phyloP scores from a whole-genome alignment of 2,113 vertebrate genomes.

The Nothocercus julius region DNA sequence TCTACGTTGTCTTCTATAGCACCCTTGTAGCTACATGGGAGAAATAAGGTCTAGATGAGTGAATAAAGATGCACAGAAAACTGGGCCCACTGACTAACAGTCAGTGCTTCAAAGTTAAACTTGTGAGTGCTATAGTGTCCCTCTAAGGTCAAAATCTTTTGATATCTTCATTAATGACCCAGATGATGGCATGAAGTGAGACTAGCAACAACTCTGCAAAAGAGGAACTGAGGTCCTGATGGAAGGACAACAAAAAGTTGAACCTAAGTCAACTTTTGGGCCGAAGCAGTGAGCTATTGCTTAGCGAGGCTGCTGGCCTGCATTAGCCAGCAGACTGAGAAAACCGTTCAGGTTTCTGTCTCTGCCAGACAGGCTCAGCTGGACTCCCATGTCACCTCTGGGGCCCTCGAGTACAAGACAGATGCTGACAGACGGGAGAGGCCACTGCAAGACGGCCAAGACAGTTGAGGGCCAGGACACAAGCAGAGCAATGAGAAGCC shows the following conservation, averaged over 20 bases:
- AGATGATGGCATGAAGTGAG: neutral
- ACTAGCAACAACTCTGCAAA: neutral
- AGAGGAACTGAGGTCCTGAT: neutral
- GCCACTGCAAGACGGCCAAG: fast-evolving
- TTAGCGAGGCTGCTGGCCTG: neutral
- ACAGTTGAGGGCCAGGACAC: fast-evolving
- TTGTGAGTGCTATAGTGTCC: neutral
- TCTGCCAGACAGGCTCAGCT: neutral
- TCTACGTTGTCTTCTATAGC: neutral
- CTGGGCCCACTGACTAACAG: fast-evolving
- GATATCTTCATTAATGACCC: neutral
- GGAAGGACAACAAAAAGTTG: neutral
- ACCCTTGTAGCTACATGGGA: neutral
- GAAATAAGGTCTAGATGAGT: neutral
- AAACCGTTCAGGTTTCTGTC: neutral
- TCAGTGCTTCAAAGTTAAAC: neutral
- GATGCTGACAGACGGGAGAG: neutral
- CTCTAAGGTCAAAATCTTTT: neutral
- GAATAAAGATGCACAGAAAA: neutral
- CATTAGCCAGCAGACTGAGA: neutral
- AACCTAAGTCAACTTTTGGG: neutral
- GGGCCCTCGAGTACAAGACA: neutral
- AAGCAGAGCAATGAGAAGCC: neutral
- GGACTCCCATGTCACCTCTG: neutral
- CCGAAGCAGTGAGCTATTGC: neutral